These are phyloP conservation scores for Protonibea diacanthus DNA, from an alignment of 2,797 vertebrate genomes.

Conservation along the genomic window DNA sequence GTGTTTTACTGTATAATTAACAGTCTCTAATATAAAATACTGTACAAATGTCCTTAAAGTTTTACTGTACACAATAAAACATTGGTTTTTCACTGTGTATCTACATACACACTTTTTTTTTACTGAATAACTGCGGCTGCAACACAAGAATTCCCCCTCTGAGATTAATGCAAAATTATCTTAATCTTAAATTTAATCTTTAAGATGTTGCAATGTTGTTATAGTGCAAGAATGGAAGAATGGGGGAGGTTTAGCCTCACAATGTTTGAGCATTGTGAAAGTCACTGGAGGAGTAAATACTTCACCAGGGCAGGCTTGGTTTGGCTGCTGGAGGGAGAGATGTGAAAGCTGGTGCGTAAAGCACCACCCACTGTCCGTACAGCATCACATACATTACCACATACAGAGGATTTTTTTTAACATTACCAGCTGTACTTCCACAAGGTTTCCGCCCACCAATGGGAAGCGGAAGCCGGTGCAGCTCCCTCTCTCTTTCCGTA, in stretches of 20 bases:
- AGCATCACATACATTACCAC: background rate
- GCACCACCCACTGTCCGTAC: background rate
- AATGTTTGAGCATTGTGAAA: background rate
- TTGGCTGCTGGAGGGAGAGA: background rate
- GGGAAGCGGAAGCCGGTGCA: conserved; percentile 68
- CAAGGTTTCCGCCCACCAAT: conserved; percentile 56
- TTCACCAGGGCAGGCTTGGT: background rate
- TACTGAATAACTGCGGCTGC: too few species aligned
- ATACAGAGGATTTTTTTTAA: background rate
- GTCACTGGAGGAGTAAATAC: background rate
- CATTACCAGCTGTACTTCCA: background rate
- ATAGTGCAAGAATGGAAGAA: background rate
- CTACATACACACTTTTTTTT: too few species aligned
- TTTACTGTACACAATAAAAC: too few species aligned
- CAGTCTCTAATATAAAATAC: too few species aligned
- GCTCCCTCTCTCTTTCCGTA: conserved; percentile 56
- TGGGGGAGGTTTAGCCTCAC: background rate
- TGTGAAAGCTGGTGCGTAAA: background rate
- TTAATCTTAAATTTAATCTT: too few species aligned
- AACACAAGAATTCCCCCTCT: too few species aligned
- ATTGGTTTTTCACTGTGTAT: too few species aligned
- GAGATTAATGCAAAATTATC: too few species aligned
- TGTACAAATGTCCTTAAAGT: too few species aligned
- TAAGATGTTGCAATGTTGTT: background rate
- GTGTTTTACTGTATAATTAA: too few species aligned